Percentiles rank a stretch among this genome's conserved stretches.
Evolutionary conservation across 2,888 invertebrate genomes (phyloP).

Genomic region (Agriopis marginaria): DNA sequence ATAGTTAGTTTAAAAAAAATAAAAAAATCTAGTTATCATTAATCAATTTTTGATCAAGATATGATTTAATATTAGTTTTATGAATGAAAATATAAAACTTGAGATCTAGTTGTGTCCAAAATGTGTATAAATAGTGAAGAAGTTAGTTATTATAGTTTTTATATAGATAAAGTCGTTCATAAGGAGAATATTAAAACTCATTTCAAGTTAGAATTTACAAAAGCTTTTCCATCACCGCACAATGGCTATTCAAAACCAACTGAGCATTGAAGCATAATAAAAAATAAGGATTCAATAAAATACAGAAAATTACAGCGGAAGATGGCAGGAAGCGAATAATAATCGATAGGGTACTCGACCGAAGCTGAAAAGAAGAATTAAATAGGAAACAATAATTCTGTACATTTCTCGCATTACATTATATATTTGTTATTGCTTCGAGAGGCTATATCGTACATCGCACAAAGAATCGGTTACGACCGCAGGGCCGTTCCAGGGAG

Average conservation of each 20-base stretch:
- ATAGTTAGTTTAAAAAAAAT: too few species aligned
- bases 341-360: slow-evolving; percentile 49
- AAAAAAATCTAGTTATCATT: too few species aligned
- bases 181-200: slow-evolving; percentile 23
- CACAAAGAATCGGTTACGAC: slow-evolving; percentile 52
- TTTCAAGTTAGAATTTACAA: slow-evolving; percentile 34
- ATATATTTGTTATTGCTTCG: slow-evolving; percentile 29
- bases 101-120: too few species aligned
- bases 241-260: slow-evolving; percentile 55
- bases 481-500: slow-evolving; percentile 57
- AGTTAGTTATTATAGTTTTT: too few species aligned
- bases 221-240: slow-evolving; percentile 45
- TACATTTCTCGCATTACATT: slow-evolving; percentile 31
- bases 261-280: slow-evolving; percentile 51
- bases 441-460: slow-evolving; percentile 20
- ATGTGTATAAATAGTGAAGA: too few species aligned
- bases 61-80: too few species aligned
- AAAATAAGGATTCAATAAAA: slow-evolving; percentile 53
- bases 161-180: too few species aligned
- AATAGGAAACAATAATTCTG: slow-evolving; percentile 54
- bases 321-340: slow-evolving; percentile 54
- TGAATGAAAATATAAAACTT: too few species aligned
- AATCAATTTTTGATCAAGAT: too few species aligned
- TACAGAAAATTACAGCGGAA: slow-evolving; percentile 52
- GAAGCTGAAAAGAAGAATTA: slow-evolving; percentile 50